phyloP scores from a whole-genome alignment of 2,797 vertebrate genomes.

The Clarias laeviceps region DNA sequence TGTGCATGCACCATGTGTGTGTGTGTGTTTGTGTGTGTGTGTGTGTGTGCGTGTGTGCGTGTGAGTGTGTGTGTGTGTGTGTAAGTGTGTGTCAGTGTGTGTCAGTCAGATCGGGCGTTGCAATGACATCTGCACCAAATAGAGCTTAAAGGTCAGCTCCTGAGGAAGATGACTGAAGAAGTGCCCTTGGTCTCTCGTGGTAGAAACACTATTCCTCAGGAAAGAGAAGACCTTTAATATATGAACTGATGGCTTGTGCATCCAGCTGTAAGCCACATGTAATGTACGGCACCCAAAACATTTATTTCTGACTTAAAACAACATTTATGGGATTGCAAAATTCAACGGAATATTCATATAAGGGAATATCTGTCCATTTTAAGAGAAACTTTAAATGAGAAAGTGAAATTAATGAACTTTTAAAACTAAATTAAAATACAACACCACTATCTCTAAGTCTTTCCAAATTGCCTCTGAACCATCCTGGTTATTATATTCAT shows the following conservation, averaged over 20 bases:
- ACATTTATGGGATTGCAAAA: neutral
- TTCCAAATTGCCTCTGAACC: no score
- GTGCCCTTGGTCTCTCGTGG: constrained; percentile 28
- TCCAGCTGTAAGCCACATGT: constrained; percentile 29
- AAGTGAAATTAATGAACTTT: neutral
- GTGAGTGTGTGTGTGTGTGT: constrained; percentile 20
- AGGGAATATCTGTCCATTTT: neutral
- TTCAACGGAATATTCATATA: no score
- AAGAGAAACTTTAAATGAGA: neutral
- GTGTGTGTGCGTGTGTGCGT: constrained; percentile 17
- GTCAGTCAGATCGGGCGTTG: constrained; percentile 45
- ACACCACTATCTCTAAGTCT: no score
- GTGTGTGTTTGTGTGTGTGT: constrained; percentile 22
- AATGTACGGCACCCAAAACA: constrained; percentile 13
- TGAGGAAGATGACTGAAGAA: constrained; percentile 41
- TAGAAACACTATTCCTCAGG: constrained; percentile 36
- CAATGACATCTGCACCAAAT: constrained; percentile 51
- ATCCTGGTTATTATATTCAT: no score
- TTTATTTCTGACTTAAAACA: neutral
- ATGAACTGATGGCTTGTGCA: constrained; percentile 31
- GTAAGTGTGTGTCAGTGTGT: neutral
- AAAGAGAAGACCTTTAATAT: constrained; percentile 45
- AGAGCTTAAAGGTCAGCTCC: constrained; percentile 60
- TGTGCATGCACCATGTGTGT: neutral
- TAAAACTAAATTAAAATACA: neutral